Percentiles rank a stretch among this genome's conserved stretches.
These are phyloP conservation scores for Rhombomys opimus DNA, from an alignment of 2,113 vertebrate species.

Conservation along the genomic window DNA sequence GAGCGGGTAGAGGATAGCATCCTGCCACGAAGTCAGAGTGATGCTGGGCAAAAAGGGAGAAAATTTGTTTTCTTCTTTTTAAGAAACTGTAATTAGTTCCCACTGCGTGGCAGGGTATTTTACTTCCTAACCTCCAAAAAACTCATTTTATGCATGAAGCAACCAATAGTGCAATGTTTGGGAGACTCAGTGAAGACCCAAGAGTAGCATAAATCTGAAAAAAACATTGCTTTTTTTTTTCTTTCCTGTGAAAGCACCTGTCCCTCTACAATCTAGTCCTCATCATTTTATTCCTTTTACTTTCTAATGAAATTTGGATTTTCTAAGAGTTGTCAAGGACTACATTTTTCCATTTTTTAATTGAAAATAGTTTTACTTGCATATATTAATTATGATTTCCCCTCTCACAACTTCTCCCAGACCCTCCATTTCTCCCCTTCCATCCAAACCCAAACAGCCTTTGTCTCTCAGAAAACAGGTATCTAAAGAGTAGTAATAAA, in stretches of 20 bases:
- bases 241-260: neutral
- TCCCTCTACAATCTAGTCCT: neutral
- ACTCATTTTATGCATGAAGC: constrained; percentile 30
- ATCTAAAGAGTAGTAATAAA: neutral
- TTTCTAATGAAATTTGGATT: constrained; percentile 31
- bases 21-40: neutral
- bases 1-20: neutral
- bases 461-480: neutral
- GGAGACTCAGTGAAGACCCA: neutral
- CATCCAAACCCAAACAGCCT: neutral
- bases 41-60: neutral
- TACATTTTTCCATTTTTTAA: neutral
- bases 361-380: neutral
- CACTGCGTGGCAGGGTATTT: neutral
- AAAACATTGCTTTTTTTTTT: neutral
- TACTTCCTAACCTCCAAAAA: neutral
- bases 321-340: neutral
- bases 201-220: neutral
- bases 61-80: neutral
- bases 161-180: neutral
- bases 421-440: neutral
- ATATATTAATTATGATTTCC: neutral
- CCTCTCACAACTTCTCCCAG: neutral
- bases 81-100: constrained; percentile 1
- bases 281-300: neutral